Evolutionary conservation across 2,797 vertebrate genomes (phyloP).

Genomic region (Sparus aurata): DNA sequence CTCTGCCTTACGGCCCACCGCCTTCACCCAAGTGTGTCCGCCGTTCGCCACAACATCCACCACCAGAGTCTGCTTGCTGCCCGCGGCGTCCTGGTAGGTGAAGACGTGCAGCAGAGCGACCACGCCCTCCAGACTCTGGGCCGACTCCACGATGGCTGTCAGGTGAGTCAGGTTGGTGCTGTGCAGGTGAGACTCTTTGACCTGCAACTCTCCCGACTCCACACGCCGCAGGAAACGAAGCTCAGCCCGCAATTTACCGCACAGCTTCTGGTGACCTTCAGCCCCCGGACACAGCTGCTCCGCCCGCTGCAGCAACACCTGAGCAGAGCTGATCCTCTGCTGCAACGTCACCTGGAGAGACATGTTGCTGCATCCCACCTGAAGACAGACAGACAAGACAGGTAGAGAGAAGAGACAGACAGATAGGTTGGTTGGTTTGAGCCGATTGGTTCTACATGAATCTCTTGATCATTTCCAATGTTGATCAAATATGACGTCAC

Average conservation of each 20-base stretch:
- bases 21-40: slow-evolving; percentile 97
- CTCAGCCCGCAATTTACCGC: slow-evolving; percentile 92
- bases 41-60: slow-evolving; percentile 95
- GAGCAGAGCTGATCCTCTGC: slow-evolving; percentile 89
- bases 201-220: slow-evolving; percentile 88
- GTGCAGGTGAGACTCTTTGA: slow-evolving; percentile 95
- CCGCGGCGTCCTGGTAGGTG: slow-evolving; percentile 85
- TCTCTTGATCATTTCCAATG: no score
- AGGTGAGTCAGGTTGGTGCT: slow-evolving; percentile 97
- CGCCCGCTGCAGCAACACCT: slow-evolving; percentile 89
- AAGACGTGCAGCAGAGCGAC: slow-evolving; percentile 93
- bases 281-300: slow-evolving; percentile 88
- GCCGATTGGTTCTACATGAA: no score
- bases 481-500: no score
- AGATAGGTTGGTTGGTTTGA: no score
- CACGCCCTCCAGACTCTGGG: slow-evolving; percentile 90
- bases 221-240: slow-evolving; percentile 93
- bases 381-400: slow-evolving; percentile 24
- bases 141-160: slow-evolving; percentile 92
- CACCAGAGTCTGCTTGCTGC: slow-evolving; percentile 88
- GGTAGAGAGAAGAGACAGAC: no score
- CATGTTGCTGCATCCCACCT: slow-evolving; percentile 91
- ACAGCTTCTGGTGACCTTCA: slow-evolving; percentile 93
- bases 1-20: slow-evolving; percentile 95
- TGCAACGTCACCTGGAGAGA: slow-evolving; percentile 88